Conservation (phyloP, 2,888 invertebrate species). For the Proisotoma minuta region DNA sequence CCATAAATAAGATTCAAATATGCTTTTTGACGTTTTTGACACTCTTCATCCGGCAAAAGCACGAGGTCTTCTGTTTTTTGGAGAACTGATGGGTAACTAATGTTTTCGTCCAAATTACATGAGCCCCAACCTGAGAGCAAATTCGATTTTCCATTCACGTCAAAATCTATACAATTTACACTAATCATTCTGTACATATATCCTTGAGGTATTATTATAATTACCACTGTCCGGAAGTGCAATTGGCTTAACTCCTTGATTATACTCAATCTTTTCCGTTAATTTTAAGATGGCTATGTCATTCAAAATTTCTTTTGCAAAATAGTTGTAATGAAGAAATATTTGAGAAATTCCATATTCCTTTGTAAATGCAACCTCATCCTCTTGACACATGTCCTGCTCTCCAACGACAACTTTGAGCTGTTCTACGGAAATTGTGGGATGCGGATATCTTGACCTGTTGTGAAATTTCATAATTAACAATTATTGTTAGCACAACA, state of each 20-base stretch:
- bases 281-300: conserved; percentile 39
- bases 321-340: conserved; percentile 36
- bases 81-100: conserved; percentile 32
- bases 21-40: conserved; percentile 23
- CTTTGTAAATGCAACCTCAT: conserved; percentile 29
- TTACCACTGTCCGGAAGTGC: conserved; percentile 17
- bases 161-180: conserved; percentile 17
- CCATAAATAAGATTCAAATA: conserved; percentile 28
- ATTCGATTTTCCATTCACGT: conserved; percentile 13
- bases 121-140: conserved; percentile 39
- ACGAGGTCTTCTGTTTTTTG: conserved; percentile 30
- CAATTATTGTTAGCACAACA: neutral
- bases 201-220: neutral
- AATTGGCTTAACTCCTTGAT: conserved; percentile 36
- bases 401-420: conserved; percentile 41
- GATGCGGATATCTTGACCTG: conserved; percentile 34
- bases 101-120: conserved; percentile 27
- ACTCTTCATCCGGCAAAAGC: conserved; percentile 24
- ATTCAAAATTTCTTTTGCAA: conserved; percentile 40
- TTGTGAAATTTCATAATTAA: neutral
- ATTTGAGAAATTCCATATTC: conserved; percentile 28
- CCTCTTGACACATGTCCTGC: conserved; percentile 30
- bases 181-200: neutral
- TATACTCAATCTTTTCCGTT: conserved; percentile 29
- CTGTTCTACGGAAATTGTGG: conserved; percentile 17